phyloP scores from a whole-genome alignment of 1,140 invertebrate genomes.

The Cardiocondyla obscurior region DNA sequence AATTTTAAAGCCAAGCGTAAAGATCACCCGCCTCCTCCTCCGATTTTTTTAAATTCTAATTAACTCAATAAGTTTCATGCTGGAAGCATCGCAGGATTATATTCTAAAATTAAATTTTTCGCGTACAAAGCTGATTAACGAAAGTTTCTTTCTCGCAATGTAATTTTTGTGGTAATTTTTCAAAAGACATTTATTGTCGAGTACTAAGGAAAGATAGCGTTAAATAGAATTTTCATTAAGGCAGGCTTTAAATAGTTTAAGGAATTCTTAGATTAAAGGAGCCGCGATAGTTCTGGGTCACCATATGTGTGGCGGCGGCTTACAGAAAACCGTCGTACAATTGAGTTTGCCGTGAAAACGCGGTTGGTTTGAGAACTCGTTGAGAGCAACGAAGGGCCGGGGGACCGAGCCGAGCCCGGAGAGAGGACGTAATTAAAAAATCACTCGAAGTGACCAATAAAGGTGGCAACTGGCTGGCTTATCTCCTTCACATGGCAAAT shows the following conservation, averaged over 20 bases:
- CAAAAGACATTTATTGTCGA: not conserved
- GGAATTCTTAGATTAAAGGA: not conserved
- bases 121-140: not conserved
- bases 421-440: slow-evolving; percentile 73
- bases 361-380: slow-evolving; percentile 34
- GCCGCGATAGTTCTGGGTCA: slow-evolving; percentile 29
- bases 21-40: too few species aligned
- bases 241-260: slow-evolving; percentile 31
- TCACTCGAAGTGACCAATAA: slow-evolving; percentile 63
- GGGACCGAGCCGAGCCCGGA: slow-evolving; percentile 27
- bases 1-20: not conserved
- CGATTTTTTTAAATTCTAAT: not conserved
- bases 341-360: slow-evolving; percentile 58
- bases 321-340: slow-evolving; percentile 51
- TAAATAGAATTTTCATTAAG: slow-evolving; percentile 38
- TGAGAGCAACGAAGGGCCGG: slow-evolving; percentile 40
- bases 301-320: slow-evolving; percentile 14
- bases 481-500: slow-evolving; percentile 56
- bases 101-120: not conserved
- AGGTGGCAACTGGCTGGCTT: slow-evolving; percentile 56
- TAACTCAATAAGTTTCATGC: not conserved
- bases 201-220: not conserved
- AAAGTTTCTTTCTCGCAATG: not conserved
- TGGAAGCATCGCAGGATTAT: not conserved
- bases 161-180: not conserved